Evolutionary conservation across 2,113 vertebrate species (phyloP).

Genomic region (Sinocyclocheilus anshuiensis): DNA sequence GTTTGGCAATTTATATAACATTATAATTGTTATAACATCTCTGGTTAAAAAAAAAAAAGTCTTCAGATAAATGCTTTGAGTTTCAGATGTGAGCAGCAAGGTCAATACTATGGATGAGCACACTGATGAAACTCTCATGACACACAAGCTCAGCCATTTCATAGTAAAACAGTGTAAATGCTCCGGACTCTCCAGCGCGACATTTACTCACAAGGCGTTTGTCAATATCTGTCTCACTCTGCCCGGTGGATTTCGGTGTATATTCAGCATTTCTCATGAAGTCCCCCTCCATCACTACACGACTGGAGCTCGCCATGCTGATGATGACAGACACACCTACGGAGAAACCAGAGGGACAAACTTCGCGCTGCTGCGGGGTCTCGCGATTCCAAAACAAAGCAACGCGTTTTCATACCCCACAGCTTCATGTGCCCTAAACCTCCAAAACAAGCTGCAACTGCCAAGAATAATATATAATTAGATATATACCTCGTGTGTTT

Average conservation of each 20-base stretch:
- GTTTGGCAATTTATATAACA: background rate
- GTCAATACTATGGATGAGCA: background rate
- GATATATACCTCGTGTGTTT: background rate
- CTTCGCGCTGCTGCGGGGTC: background rate
- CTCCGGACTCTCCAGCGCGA: background rate
- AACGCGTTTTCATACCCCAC: background rate
- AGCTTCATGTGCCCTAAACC: background rate
- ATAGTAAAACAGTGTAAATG: background rate
- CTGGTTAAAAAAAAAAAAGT: background rate
- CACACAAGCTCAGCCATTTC: background rate
- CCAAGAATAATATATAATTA: background rate
- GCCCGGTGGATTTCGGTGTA: slow-evolving; percentile 1
- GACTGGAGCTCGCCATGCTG: slow-evolving; percentile 67
- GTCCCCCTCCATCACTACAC: slow-evolving; percentile 58
- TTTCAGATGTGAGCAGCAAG: slow-evolving; percentile 19
- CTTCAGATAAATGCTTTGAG: background rate
- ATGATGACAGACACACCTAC: slow-evolving; percentile 14
- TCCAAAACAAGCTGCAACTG: background rate
- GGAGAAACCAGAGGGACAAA: slow-evolving; percentile 34
- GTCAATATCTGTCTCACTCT: slow-evolving; percentile 70
- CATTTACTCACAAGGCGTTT: slow-evolving; percentile 67
- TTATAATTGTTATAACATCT: background rate
- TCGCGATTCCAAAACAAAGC: background rate
- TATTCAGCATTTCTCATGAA: slow-evolving; percentile 70
- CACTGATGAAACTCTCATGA: background rate